Evolutionary conservation across 53 echinoderm and acorn worm genomes (phyloP).

Genomic region (Echinarachnius parma): DNA sequence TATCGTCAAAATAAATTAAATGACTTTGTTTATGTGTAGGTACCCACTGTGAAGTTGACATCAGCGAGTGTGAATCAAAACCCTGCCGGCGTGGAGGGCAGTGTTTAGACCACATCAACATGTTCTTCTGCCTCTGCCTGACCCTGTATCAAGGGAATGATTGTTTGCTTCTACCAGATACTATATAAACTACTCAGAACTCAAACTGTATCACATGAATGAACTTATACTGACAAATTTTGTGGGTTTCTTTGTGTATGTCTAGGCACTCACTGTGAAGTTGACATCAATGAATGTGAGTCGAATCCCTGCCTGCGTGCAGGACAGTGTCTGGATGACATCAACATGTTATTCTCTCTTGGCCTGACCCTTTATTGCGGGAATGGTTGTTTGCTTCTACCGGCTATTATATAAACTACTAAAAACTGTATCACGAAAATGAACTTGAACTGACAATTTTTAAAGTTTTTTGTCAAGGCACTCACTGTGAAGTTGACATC

Average conservation of each 20-base stretch:
- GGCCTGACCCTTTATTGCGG: constrained; percentile 61
- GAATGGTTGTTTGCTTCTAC: constrained; percentile 59
- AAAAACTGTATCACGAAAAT: too few relatives aligned
- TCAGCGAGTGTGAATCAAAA: constrained; percentile 65
- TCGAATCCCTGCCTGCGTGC: constrained; percentile 54
- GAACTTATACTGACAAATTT: too few relatives aligned
- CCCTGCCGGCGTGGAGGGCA: constrained; percentile 69
- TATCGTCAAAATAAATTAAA: not conserved
- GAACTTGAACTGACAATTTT: not conserved
- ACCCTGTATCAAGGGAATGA: constrained; percentile 58
- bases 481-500: too few relatives aligned
- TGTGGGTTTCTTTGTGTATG: too few relatives aligned
- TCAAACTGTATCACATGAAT: too few relatives aligned
- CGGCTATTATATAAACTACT: too few relatives aligned
- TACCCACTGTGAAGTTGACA: constrained; percentile 60
- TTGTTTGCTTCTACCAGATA: constrained; percentile 65
- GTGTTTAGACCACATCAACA: constrained; percentile 61
- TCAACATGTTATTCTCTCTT: constrained; percentile 55
- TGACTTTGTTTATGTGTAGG: constrained; percentile 26
- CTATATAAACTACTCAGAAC: too few relatives aligned
- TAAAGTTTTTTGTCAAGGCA: too few relatives aligned
- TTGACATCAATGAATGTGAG: constrained; percentile 65
- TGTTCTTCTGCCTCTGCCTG: constrained; percentile 57
- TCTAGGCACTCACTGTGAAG: constrained; percentile 66
- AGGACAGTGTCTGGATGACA: constrained; percentile 73